Base-by-base conservation (phyloP, 2,797 vertebrate genomes). In the Dendrocincla fuliginosa region DNA sequence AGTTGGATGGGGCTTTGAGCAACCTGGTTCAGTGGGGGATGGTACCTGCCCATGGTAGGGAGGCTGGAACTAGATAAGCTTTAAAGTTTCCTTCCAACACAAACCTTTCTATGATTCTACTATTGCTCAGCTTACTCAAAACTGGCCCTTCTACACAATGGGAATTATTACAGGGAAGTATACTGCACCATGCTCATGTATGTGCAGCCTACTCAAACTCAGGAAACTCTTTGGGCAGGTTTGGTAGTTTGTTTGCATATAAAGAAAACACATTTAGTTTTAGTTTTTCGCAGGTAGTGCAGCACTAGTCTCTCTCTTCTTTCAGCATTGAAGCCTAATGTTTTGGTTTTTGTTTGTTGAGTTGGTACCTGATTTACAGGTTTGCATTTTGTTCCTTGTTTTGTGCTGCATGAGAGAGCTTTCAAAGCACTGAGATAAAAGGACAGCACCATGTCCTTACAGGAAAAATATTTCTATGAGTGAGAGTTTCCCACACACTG, bases 361-460 rank as follows among this genome's bases (percentile, higher is more conserved):
- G 33, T 32, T 56, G 22, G 12, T 65, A 67, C 32, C 71, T 57
- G 30, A 86, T 57, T 41, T 14, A 55, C 10, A 52, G 28, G 5
- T 71, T 87, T 76, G 44, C 5, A 6, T 76, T 63, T 82, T 84
- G 19, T 59, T 90, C 42, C 39, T 89, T 69, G 28, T 6, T 87
- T 65, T 67, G 23, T 63, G 41, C 23, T 52, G 25, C 2, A 3
- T 56, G 49, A 92, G 41, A 68, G 57, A 84, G 2, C 15, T 90
- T 56, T 70, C 55, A 87, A 63, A 87, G 8, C 13, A 41, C 5
- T 42, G 28, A 10, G 20, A 41, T 65, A 16, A 86, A 93, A 65
- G 4, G 6, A 32, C 5, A 81, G 17, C 6, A 47, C 23, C 0
- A 0, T 53, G n/a, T 81, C 39, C 41, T 77, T 49, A 18, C 0